These are phyloP conservation scores for Luidia sarsii DNA, from an alignment of 53 echinoderm and acorn worm species.

Conservation along the genomic window DNA sequence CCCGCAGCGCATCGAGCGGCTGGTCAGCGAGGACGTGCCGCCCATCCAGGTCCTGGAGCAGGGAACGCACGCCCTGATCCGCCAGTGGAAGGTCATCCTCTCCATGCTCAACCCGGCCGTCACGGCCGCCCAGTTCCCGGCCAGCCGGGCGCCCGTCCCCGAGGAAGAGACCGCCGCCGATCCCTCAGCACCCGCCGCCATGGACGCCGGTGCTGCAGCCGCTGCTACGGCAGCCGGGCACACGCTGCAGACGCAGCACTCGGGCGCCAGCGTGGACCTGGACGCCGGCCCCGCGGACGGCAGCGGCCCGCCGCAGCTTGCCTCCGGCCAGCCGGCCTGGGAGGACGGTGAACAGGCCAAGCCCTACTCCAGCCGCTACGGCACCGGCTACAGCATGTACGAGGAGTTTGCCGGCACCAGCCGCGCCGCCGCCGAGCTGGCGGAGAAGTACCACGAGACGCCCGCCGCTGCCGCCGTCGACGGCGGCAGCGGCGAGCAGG, in stretches of 20 bases:
- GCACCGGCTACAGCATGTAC: constrained; percentile 78
- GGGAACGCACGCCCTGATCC: constrained; percentile 81
- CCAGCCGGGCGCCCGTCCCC: constrained; percentile 42
- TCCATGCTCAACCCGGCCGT: constrained; percentile 80
- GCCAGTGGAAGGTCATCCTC: constrained; percentile 96
- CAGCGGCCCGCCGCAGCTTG: constrained; percentile 20
- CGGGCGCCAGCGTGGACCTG: constrained; percentile 32
- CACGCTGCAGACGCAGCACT: constrained; percentile 49
- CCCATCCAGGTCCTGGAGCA: constrained; percentile 78
- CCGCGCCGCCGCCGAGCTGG: constrained; percentile 12
- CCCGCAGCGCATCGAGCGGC: constrained; percentile 79
- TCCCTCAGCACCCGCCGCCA: neutral
- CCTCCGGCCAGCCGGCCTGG: constrained; percentile 18
- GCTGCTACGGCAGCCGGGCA: too few species aligned
- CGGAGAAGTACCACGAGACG: constrained; percentile 20
- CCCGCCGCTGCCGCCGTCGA: constrained; percentile 10
- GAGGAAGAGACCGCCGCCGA: constrained; percentile 44
- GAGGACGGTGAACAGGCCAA: constrained; percentile 19
- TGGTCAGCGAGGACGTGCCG: constrained; percentile 75
- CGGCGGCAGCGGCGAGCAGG: neutral
- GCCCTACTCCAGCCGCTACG: constrained; percentile 50
- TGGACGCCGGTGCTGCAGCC: constrained; percentile 14
- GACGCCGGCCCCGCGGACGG: neutral
- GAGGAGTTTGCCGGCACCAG: constrained; percentile 84
- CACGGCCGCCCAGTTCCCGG: constrained; percentile 62